Conservation (phyloP, 2,797 vertebrate species). For the Acanthurus lineatus region DNA sequence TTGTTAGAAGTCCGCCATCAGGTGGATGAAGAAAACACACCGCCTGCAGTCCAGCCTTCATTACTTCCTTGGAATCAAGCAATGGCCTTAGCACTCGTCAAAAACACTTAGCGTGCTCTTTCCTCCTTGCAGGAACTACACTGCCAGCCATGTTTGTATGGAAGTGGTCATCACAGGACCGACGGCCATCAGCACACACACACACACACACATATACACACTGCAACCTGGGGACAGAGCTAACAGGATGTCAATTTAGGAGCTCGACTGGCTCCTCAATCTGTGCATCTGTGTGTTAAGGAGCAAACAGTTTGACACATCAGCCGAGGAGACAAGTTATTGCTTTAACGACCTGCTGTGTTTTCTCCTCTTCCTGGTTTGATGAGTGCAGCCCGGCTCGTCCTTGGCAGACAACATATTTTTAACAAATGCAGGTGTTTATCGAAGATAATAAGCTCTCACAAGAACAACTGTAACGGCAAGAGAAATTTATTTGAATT, state of each 20-base stretch:
- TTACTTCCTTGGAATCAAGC: constrained; percentile 82
- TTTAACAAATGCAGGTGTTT: constrained; percentile 58
- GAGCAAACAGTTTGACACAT: constrained; percentile 54
- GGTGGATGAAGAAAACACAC: constrained; percentile 58
- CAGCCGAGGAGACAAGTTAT: constrained; percentile 63
- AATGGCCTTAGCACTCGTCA: constrained; percentile 70
- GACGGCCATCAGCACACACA: constrained; percentile 19
- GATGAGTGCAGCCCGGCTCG: constrained; percentile 43
- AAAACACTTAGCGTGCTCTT: constrained; percentile 70
- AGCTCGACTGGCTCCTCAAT: constrained; percentile 61
- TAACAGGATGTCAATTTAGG: constrained; percentile 62
- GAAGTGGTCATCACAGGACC: constrained; percentile 55
- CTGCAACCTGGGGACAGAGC: constrained; percentile 63
- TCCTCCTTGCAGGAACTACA: constrained; percentile 38
- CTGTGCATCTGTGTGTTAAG: constrained; percentile 35
- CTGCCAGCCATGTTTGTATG: constrained; percentile 67
- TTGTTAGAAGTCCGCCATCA: constrained; percentile 75
- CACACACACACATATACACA: neutral
- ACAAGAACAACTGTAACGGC: neutral
- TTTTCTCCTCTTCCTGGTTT: constrained; percentile 23
- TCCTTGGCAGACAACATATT: constrained; percentile 67
- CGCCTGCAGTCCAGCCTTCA: constrained; percentile 68
- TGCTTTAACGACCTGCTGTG: constrained; percentile 74
- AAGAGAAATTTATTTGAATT: constrained; percentile 32
- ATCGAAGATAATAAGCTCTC: constrained; percentile 49